These are phyloP conservation scores for Patella depressa DNA, from an alignment of 2,888 invertebrate species.

Conservation along the genomic window DNA sequence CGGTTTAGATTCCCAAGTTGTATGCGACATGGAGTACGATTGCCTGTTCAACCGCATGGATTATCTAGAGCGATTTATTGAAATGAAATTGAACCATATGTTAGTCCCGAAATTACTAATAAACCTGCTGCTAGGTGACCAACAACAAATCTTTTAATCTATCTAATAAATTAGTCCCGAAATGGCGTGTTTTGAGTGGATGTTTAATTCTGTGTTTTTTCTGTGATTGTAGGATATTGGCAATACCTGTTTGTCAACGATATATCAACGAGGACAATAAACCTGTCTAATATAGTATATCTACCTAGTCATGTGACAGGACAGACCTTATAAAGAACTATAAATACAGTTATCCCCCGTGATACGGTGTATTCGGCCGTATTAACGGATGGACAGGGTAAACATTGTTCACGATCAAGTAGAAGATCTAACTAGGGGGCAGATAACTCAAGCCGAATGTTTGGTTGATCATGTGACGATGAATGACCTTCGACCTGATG, in stretches of 20 bases:
- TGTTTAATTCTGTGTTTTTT: not conserved
- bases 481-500: slow-evolving; percentile 72
- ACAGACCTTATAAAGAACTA: slow-evolving; percentile 72
- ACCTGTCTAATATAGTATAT: slow-evolving; percentile 73
- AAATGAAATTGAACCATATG: no score
- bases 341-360: slow-evolving; percentile 73
- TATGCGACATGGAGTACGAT: no score
- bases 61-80: no score
- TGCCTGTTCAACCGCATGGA: no score
- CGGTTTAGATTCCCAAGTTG: no score
- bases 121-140: not conserved
- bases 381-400: slow-evolving; percentile 76
- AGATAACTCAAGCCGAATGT: slow-evolving; percentile 54
- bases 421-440: slow-evolving; percentile 70
- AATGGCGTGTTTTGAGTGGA: not conserved
- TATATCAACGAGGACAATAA: slow-evolving; percentile 62
- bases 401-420: slow-evolving; percentile 75
- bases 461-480: slow-evolving; percentile 73
- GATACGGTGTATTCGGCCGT: slow-evolving; percentile 73
- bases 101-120: not conserved
- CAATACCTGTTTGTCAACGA: slow-evolving; percentile 75
- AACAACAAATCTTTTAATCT: no score
- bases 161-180: no score
- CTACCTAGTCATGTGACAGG: slow-evolving; percentile 75
- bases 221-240: slow-evolving; percentile 71